Conservation (phyloP, 1,140 invertebrate species). For the Rhynchophorus ferrugineus region DNA sequence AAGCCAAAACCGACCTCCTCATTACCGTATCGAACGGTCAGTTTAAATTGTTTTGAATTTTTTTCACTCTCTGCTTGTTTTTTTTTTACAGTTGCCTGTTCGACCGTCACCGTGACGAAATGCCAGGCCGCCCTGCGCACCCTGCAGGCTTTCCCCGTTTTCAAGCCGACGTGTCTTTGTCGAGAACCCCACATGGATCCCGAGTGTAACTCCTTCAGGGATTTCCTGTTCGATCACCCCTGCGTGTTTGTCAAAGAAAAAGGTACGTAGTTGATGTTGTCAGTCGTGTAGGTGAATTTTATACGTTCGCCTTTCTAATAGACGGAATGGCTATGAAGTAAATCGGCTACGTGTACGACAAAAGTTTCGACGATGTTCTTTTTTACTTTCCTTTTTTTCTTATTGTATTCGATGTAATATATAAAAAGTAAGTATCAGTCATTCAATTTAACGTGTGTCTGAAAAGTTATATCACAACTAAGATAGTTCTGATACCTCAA, state of each 20-base stretch:
- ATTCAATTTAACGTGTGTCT: no score
- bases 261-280: conserved; percentile 53
- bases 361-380: no score
- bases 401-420: no score
- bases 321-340: conserved; percentile 10
- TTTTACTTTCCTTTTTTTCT: no score
- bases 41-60: no score
- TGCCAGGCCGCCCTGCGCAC: conserved; percentile 82
- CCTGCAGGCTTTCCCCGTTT: conserved; percentile 82
- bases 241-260: conserved; percentile 81
- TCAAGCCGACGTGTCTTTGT: conserved; percentile 85
- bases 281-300: conserved; percentile 10
- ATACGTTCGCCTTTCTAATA: conserved; percentile 14
- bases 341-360: conserved; percentile 2
- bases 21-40: no score
- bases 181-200: conserved; percentile 80
- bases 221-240: conserved; percentile 87
- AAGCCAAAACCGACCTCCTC: no score
- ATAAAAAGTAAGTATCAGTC: no score
- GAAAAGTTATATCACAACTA: no score
- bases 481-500: no score
- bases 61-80: not conserved
- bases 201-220: conserved; percentile 83
- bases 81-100: conserved; percentile 75
- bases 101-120: conserved; percentile 83